Conservation (phyloP, 2,888 invertebrate species). For the Heliconius charithonia region DNA sequence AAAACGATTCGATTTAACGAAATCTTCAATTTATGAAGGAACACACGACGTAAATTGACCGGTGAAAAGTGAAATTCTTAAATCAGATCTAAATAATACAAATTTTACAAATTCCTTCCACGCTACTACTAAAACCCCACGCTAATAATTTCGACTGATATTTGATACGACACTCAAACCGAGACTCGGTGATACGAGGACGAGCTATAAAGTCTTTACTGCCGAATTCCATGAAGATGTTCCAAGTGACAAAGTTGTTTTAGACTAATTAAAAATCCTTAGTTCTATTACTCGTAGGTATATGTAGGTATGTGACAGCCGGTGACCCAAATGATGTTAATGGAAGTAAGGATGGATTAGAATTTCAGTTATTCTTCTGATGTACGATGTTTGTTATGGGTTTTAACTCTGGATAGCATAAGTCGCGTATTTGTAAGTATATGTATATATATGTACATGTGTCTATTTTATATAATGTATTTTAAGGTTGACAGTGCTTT, state of each 20-base stretch:
- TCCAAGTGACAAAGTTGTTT: constrained; percentile 19
- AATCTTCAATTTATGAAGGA: no score
- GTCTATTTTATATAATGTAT: no score
- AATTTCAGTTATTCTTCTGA: not conserved
- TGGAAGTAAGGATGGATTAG: not conserved
- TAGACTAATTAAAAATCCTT: constrained; percentile 23
- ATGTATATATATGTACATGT: no score
- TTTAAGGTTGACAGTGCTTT: no score
- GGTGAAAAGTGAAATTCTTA: no score
- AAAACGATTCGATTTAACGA: not conserved
- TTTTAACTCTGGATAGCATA: no score
- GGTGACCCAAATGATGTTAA: constrained; percentile 3
- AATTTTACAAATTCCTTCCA: not conserved
- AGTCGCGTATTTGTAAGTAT: no score
- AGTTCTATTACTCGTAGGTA: constrained; percentile 1
- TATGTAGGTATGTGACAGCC: not conserved
- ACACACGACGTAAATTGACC: no score
- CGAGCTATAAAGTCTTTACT: constrained; percentile 45
- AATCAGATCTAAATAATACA: no score
- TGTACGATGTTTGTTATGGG: not conserved
- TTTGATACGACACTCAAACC: constrained; percentile 46
- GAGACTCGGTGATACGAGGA: constrained; percentile 40
- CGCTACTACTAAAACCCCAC: constrained; percentile 19
- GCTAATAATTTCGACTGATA: constrained; percentile 44
- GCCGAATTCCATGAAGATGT: constrained; percentile 36